phyloP scores from a whole-genome alignment of 2,113 vertebrate species.

The Tyto alba region DNA sequence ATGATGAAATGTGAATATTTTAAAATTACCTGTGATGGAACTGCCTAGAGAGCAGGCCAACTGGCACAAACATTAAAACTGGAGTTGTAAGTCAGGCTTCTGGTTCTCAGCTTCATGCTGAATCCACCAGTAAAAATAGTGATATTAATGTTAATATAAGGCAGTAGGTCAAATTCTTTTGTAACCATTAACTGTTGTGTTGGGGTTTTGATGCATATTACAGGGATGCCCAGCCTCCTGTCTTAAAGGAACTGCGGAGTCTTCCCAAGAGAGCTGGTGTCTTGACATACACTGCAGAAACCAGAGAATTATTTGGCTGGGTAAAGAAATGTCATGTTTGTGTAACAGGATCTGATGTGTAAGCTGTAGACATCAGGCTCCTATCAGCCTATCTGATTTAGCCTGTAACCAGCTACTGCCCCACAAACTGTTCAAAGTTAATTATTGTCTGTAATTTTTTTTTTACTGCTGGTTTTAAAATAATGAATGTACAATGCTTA shows the following conservation, averaged over 20 bases:
- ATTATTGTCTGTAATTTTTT: background rate
- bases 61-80: background rate
- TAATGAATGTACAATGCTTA: background rate
- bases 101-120: background rate
- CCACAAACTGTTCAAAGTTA: background rate
- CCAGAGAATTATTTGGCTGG: background rate
- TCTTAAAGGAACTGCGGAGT: background rate
- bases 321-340: background rate
- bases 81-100: background rate
- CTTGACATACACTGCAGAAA: background rate
- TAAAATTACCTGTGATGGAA: background rate
- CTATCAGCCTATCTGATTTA: background rate
- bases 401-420: background rate
- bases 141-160: background rate
- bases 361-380: background rate
- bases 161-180: background rate
- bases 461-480: slow-evolving; percentile 18
- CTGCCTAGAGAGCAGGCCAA: background rate
- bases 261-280: background rate
- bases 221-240: background rate
- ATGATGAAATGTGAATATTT: background rate
- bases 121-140: background rate
- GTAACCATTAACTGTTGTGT: background rate
- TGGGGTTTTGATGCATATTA: background rate
- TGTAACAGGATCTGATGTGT: background rate